Evolutionary conservation across 1,140 invertebrate species (phyloP).

Genomic region (Drosophila takahashii): DNA sequence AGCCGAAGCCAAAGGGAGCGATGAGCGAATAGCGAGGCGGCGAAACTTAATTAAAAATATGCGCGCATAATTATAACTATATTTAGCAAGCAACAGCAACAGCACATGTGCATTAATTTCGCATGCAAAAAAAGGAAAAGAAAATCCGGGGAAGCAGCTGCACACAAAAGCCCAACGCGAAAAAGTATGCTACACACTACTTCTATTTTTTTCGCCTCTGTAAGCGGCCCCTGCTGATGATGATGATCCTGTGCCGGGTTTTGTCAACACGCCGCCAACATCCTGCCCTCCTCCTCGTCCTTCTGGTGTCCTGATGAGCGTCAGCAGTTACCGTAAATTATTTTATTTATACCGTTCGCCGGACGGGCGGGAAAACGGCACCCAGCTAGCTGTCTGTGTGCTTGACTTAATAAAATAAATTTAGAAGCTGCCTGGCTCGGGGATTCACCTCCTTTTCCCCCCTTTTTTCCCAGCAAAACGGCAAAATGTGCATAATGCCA

Average conservation of each 20-base stretch:
- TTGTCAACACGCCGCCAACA: conserved; percentile 72
- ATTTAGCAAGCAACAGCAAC: conserved; percentile 71
- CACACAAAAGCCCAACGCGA: conserved; percentile 67
- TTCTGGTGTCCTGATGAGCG: conserved; percentile 67
- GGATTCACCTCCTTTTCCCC: conserved; percentile 13
- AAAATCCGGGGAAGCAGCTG: conserved; percentile 35
- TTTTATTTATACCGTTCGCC: conserved; percentile 80
- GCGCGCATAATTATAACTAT: conserved; percentile 83
- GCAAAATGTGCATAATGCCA: conserved; percentile 76
- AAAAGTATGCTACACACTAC: conserved; percentile 66
- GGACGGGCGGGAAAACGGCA: conserved; percentile 31
- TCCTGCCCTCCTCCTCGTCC: conserved; percentile 27
- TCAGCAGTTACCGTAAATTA: conserved; percentile 83
- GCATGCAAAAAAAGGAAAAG: conserved; percentile 53
- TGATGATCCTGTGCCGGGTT: conserved; percentile 75
- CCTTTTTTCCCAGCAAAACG: conserved; percentile 37
- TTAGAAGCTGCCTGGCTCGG: conserved; percentile 69
- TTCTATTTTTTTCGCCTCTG: conserved; percentile 35
- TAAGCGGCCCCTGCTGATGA: conserved; percentile 70
- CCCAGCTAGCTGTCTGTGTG: conserved; percentile 71
- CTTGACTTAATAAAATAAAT: conserved; percentile 84
- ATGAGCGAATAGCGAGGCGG: conserved; percentile 20
- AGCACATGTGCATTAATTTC: conserved; percentile 74
- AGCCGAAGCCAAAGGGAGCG: conserved; percentile 48
- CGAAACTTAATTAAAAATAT: conserved; percentile 82